phyloP scores from a whole-genome alignment of 2,113 vertebrate species.

The Abramis brama region DNA sequence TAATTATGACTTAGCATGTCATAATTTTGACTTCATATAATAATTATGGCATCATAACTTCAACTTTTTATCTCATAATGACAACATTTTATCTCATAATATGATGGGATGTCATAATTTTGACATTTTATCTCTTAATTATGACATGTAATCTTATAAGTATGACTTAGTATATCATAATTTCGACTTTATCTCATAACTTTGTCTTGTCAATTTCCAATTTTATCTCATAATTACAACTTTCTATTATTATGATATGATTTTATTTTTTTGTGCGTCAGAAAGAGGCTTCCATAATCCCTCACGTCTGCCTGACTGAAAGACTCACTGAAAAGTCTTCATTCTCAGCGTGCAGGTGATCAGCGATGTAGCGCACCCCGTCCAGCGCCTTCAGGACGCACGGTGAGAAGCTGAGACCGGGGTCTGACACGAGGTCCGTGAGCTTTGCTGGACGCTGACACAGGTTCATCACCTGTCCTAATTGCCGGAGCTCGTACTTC shows the following conservation, averaged over 20 bases:
- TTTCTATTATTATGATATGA: background rate
- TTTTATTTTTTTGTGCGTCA: background rate
- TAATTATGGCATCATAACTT: too few species aligned
- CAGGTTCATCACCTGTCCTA: conserved; percentile 35
- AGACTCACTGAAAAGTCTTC: conserved; percentile 85
- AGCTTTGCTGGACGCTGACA: conserved; percentile 10
- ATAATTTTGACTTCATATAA: too few species aligned
- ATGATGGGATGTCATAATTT: too few species aligned
- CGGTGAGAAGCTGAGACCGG: conserved; percentile 68
- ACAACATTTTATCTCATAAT: too few species aligned
- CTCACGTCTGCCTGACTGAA: background rate
- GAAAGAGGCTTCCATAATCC: background rate
- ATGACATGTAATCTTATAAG: too few species aligned
- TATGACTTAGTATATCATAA: too few species aligned
- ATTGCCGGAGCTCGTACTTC: conserved; percentile 48
- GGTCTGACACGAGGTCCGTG: background rate
- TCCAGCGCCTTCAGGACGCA: conserved; percentile 81
- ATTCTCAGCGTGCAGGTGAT: conserved; percentile 88
- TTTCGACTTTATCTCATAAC: too few species aligned
- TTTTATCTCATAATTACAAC: too few species aligned
- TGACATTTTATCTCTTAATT: too few species aligned
- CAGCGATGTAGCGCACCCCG: conserved; percentile 88
- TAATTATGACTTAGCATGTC: too few species aligned
- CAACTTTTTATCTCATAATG: too few species aligned
- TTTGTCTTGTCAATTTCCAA: too few species aligned